phyloP scores from a whole-genome alignment of 2,113 vertebrate species.

The Lasiurus borealis region DNA sequence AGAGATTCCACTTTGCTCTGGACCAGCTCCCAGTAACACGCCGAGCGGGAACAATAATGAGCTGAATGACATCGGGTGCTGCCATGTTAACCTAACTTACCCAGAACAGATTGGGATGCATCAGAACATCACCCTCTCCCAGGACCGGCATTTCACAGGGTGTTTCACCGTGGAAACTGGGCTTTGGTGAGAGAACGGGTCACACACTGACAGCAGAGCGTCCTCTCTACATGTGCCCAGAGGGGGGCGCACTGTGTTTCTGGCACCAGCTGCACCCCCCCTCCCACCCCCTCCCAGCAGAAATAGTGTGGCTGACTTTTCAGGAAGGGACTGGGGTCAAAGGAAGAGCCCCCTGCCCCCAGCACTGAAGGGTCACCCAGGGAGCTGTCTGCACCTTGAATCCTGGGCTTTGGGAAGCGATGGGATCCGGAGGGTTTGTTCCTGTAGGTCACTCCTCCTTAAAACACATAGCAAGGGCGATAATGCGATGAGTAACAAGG shows the following conservation, averaged over 20 bases:
- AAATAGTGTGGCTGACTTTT: background rate
- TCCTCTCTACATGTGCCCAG: slow-evolving; percentile 84
- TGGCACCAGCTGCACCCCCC: background rate
- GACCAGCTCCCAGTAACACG: background rate
- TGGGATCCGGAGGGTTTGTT: background rate
- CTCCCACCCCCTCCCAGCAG: background rate
- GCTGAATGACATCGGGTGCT: background rate
- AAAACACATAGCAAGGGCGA: background rate
- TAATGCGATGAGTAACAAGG: background rate
- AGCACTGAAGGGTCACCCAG: background rate
- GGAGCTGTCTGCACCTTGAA: background rate
- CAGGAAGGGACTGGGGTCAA: too few species aligned
- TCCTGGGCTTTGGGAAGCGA: too few species aligned
- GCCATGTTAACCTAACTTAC: background rate
- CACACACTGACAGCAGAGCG: slow-evolving; percentile 79
- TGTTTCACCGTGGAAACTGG: slow-evolving; percentile 81
- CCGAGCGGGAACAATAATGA: background rate
- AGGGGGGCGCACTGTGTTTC: slow-evolving; percentile 70
- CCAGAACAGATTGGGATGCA: background rate
- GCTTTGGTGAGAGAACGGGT: slow-evolving; percentile 83
- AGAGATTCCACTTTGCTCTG: background rate
- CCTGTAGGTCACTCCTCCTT: background rate
- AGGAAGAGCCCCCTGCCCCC: background rate
- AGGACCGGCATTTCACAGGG: slow-evolving; percentile 83
- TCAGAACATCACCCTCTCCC: slow-evolving; percentile 53